Base-by-base conservation (phyloP, 2,113 vertebrate genomes). In the Callithrix jacchus region DNA sequence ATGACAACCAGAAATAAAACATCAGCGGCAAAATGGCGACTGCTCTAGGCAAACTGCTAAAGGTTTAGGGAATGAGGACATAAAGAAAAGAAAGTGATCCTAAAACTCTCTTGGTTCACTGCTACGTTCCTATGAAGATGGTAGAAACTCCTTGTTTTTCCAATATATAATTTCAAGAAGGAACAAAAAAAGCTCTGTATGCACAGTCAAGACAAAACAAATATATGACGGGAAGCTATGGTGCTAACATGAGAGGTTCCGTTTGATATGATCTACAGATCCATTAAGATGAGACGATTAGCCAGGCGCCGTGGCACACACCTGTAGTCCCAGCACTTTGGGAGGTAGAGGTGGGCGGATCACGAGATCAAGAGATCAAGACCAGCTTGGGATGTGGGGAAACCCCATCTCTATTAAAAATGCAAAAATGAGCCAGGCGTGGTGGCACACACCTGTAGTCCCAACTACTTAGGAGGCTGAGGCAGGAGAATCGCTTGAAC, bases 31-130 rank as follows among this genome's bases (percentile, higher is more conserved):
- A 92, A 93, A 92, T 8, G 35, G 68, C 52, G 73, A 68, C 5
- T 20, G 58, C 2, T 30, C 27, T 3, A 68, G 35, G 42, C 81
- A 68, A 92, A 91, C 9, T 68, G 37, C 23, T 45, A 52, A 89
- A n/a, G 13, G 27, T n/a, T 84, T 96, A 56, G 76, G 23, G 45
- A 95, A 94, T 82, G 52, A 85, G 66, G 64, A 88, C 77, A 71
- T 68, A 82, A 52, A 93, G 27, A 66, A 96, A 90, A 70, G 45
- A 80, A 64, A 70, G 11, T 20, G 23, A n/a, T 64, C 54, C 40
- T 27, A 56, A 83, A 77, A 35, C 35, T 82, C 56, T 52, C 47
- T 52, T 35, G 13, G 16, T 85, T 91, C 52, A 18, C 2, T 23
- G 12, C n/a, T 76, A 20, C 91, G 30, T 91, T 77, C 21, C 58